Evolutionary conservation across 2,888 invertebrate genomes (phyloP).

Genomic region (Drosophila colorata): DNA sequence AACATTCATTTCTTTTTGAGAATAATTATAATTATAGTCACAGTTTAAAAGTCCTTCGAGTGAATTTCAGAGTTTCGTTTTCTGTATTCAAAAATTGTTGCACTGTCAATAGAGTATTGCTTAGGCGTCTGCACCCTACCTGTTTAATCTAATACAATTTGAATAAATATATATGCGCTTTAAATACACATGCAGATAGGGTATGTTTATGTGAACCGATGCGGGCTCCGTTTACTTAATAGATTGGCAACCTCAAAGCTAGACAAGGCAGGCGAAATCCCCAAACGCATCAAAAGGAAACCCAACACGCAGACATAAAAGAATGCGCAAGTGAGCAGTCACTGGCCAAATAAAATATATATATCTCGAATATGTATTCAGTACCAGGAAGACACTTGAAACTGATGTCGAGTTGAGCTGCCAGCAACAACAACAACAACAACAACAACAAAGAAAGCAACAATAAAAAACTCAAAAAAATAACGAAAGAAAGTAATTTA

Average conservation of each 20-base stretch:
- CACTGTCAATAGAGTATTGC: background rate
- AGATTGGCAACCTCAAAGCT: conserved; percentile 41
- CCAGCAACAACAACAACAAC: conserved; percentile 18
- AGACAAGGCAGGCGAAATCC: conserved; percentile 51
- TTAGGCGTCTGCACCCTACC: no score
- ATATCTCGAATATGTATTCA: conserved; percentile 33
- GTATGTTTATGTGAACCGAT: conserved; percentile 11
- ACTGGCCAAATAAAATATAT: conserved; percentile 56
- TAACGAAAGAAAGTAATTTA: conserved; percentile 73
- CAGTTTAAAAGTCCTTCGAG: no score
- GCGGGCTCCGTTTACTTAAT: conserved; percentile 35
- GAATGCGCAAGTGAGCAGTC: conserved; percentile 59
- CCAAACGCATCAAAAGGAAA: conserved; percentile 48
- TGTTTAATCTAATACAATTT: background rate
- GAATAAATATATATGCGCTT: background rate
- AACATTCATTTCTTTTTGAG: no score
- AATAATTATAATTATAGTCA: no score
- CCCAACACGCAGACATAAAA: conserved; percentile 50
- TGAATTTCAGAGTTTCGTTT: no score
- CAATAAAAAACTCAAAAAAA: conserved; percentile 20
- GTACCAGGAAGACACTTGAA: conserved; percentile 57
- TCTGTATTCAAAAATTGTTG: no score
- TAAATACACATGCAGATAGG: background rate
- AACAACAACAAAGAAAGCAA: conserved; percentile 54
- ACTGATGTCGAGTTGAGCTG: conserved; percentile 57